phyloP scores from a whole-genome alignment of 53 echinoderm and acorn worm species.

The Paelopatides confundens region DNA sequence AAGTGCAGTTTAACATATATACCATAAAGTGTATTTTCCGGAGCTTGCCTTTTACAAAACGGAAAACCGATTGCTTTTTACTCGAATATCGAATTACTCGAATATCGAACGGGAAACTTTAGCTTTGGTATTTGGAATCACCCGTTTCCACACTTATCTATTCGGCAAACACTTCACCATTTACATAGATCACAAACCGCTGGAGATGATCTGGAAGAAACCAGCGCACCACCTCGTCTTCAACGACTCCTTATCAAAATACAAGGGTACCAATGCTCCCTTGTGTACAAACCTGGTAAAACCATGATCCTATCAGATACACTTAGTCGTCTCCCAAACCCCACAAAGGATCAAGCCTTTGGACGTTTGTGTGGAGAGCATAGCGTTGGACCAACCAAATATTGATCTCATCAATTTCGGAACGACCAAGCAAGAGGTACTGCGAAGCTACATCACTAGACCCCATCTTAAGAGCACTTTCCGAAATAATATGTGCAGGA shows the following conservation, averaged over 20 bases:
- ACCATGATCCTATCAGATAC: constrained; percentile 73
- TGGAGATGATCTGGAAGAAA: constrained; percentile 69
- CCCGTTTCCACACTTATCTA: constrained; percentile 66
- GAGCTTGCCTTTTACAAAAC: constrained; percentile 34
- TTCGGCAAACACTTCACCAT: constrained; percentile 67
- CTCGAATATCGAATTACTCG: constrained; percentile 73
- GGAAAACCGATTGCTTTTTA: constrained; percentile 65
- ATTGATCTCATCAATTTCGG: constrained; percentile 68
- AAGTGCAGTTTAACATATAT: constrained; percentile 65
- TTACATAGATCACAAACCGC: constrained; percentile 68
- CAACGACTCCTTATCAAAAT: constrained; percentile 71
- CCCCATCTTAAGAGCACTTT: neutral
- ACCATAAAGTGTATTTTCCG: neutral
- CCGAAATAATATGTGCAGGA: neutral
- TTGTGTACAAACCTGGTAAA: constrained; percentile 63
- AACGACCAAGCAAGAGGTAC: neutral
- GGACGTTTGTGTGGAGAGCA: constrained; percentile 45
- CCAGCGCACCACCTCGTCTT: constrained; percentile 61
- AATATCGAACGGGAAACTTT: constrained; percentile 75
- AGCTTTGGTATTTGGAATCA: constrained; percentile 65
- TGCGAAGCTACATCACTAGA: neutral
- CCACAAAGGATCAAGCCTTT: constrained; percentile 20
- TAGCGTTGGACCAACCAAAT: constrained; percentile 7
- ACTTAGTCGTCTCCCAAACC: constrained; percentile 73
- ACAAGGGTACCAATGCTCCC: constrained; percentile 71